Evolutionary conservation across 2,113 vertebrate genomes (phyloP), one percentile per base, ranked within the genome.

Genomic region (Hemiscyllium ocellatum): DNA sequence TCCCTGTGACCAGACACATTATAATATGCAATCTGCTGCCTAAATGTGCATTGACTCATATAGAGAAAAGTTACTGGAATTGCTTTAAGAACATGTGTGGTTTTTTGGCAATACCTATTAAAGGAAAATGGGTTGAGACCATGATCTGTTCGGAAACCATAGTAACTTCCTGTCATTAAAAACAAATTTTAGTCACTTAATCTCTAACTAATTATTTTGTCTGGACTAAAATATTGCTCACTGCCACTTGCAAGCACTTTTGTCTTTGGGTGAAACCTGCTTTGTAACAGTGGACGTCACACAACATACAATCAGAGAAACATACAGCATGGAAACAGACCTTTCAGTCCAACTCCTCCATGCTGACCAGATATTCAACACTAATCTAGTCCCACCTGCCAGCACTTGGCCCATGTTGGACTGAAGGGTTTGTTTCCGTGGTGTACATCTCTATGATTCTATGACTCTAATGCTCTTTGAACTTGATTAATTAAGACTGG

Each of bases 81-180:
- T 90, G 87, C 50, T 90, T 90, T 56, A 90, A 61, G 33, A 66
- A 3, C 86, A 91, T 65, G 6, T 37, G 89, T 93, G 7, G 61
- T 68, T 33, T 37, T 37, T 37, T 68, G 33, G 61, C 61, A 37
- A 61, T 61, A 66, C 17, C 89, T 61, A 93, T 17, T 61, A 66
- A 93, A 66, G 47, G 15, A 91, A 66, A 22, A 37, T 37, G 26
- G 26, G 86, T 52, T 68, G 61, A 93, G 56, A 19, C 61, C 17
- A 42, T n/a, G 33, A 17, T 42, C 61, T 66, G n/a, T 66, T n/a
- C 20, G 56, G 61, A 93, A 93, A 93, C 33, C 89, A 93, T 93
- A 10, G 89, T n/a, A 93, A 93, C 61, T 66, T 91, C 61, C 61
- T 93, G 89, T 66, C 89, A 68, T 93, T 66, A 66, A 93, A 91